Evolutionary conservation across 2,113 vertebrate species (phyloP).

Genomic region (Xenopus laevis): DNA sequence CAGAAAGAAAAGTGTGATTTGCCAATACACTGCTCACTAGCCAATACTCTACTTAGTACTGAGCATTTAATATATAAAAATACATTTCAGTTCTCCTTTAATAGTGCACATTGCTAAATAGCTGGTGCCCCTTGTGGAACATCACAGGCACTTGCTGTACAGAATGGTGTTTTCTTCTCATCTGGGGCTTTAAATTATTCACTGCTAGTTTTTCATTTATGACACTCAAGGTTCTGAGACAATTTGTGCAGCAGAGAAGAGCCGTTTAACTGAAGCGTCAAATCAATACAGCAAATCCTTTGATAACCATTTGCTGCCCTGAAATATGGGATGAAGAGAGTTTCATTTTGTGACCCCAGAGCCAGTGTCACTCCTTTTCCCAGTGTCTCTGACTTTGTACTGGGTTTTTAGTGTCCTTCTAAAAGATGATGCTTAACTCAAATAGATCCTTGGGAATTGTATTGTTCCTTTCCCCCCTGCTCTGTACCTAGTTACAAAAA

Average conservation of each 20-base stretch:
- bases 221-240: slow-evolving; percentile 16
- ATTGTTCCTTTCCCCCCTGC: neutral
- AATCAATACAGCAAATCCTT: slow-evolving; percentile 38
- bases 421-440: neutral
- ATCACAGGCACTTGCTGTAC: neutral
- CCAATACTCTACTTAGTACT: no score
- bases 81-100: no score
- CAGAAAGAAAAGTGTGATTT: no score
- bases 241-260: slow-evolving; percentile 24
- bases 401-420: neutral
- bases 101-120: neutral
- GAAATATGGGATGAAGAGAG: slow-evolving; percentile 6
- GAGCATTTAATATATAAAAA: no score
- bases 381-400: neutral
- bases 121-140: neutral
- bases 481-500: neutral
- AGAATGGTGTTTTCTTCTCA: neutral
- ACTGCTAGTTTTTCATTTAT: slow-evolving; percentile 16
- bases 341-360: slow-evolving; percentile 9
- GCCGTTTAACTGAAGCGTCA: slow-evolving; percentile 36
- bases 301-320: slow-evolving; percentile 12
- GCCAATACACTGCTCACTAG: no score
- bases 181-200: slow-evolving; percentile 24
- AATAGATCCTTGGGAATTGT: neutral
- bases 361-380: neutral